phyloP scores from a whole-genome alignment of 2,797 vertebrate genomes.

The Linurgus olivaceus region DNA sequence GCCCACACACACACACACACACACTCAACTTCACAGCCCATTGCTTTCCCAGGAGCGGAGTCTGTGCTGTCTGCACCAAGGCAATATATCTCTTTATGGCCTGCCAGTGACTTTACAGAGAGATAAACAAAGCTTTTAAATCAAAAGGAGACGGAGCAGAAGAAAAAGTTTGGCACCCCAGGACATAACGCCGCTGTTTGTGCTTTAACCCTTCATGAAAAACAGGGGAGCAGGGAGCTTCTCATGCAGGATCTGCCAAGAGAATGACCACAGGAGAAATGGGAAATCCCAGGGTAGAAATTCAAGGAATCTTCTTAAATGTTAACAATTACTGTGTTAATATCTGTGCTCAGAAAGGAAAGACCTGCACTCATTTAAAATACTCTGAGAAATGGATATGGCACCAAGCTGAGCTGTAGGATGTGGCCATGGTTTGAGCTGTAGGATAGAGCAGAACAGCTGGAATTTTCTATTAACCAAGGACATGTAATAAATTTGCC shows the following conservation, averaged over 20 bases:
- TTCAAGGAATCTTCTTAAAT: not conserved
- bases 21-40: slow-evolving; percentile 57
- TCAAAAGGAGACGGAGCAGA: slow-evolving; percentile 40
- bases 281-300: not conserved
- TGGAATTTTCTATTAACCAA: not conserved
- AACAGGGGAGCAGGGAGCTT: not conserved
- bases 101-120: slow-evolving; percentile 63
- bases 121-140: slow-evolving; percentile 72
- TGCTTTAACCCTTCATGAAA: slow-evolving; percentile 46
- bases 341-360: not conserved
- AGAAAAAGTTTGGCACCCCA: slow-evolving; percentile 47
- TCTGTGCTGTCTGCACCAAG: slow-evolving; percentile 55
- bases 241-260: not conserved
- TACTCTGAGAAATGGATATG: not conserved
- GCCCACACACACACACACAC: slow-evolving; percentile 60
- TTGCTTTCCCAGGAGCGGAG: slow-evolving; percentile 38
- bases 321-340: not conserved
- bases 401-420: not conserved
- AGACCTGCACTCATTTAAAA: not conserved
- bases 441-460: not conserved
- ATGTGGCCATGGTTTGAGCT: not conserved
- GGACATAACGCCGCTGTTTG: not conserved
- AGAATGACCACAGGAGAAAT: not conserved
- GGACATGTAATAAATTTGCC: not conserved
- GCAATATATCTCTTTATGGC: slow-evolving; percentile 66